Percentiles rank a stretch among this genome's conserved stretches.
phyloP scores from a whole-genome alignment of 2,797 vertebrate species.

The Squalus acanthias region DNA sequence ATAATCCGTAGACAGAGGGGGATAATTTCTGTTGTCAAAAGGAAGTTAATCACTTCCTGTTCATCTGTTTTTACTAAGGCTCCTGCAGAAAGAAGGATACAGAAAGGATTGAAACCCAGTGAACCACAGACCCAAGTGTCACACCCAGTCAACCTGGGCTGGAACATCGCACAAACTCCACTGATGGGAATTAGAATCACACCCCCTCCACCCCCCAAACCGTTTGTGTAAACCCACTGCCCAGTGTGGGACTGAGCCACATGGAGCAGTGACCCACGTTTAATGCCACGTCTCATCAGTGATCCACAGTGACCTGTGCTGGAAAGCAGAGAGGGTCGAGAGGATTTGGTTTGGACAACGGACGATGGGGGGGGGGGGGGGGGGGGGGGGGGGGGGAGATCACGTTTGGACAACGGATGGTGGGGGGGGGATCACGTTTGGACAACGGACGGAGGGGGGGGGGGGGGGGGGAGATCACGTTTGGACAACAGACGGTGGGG shows the following conservation, averaged over 20 bases:
- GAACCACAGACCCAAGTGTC: background rate
- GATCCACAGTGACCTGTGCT: background rate
- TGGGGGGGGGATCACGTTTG: no score
- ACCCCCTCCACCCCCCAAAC: background rate
- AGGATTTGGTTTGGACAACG: background rate
- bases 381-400: no score
- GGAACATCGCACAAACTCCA: background rate
- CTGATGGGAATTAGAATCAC: background rate
- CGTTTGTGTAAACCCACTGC: background rate
- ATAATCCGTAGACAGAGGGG: constrained; percentile 94
- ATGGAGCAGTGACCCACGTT: background rate
- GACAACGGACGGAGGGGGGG: no score
- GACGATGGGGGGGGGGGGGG: no score
- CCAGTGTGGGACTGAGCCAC: background rate
- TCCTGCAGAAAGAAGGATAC: constrained; percentile 60
- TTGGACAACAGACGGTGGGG: no score
- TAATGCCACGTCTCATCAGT: background rate
- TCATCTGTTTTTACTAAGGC: constrained; percentile 96
- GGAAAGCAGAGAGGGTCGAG: background rate
- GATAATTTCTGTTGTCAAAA: constrained; percentile 95
- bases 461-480: no score
- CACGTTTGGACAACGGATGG: no score
- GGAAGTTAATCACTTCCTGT: constrained; percentile 97
- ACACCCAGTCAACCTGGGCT: background rate
- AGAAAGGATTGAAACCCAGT: background rate